phyloP scores from a whole-genome alignment of 2,797 vertebrate species.

The Amphiprion clarkii region DNA sequence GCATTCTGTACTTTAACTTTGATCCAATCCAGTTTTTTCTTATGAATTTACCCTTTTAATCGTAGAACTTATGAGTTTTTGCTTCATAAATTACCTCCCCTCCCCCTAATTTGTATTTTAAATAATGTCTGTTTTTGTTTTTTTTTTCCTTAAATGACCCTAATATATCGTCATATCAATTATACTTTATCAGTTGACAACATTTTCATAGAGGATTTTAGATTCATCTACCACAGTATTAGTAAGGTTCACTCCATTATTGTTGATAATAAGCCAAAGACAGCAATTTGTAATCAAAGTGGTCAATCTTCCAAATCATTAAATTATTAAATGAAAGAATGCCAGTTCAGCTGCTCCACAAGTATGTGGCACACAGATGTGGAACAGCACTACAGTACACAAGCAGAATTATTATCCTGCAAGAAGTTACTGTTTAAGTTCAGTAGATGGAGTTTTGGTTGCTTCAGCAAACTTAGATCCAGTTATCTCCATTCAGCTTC shows the following conservation, averaged over 20 bases:
- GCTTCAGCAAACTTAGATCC: too few relatives aligned
- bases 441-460: background rate
- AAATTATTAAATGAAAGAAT: background rate
- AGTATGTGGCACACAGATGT: background rate
- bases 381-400: background rate
- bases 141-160: too few relatives aligned
- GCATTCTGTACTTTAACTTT: background rate
- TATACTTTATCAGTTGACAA: background rate
- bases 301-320: background rate
- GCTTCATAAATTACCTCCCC: too few relatives aligned
- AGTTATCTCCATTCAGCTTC: too few relatives aligned
- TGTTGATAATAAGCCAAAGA: background rate
- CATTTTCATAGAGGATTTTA: background rate
- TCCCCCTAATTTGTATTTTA: too few relatives aligned
- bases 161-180: background rate
- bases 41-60: too few relatives aligned
- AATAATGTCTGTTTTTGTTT: too few relatives aligned
- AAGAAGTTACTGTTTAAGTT: background rate
- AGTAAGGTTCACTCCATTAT: background rate
- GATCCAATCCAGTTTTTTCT: background rate
- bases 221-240: background rate
- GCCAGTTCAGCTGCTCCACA: too few relatives aligned
- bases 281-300: background rate
- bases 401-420: background rate
- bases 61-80: too few relatives aligned